These are phyloP conservation scores for Gortyna flavago DNA, from an alignment of 2,888 invertebrate species.

Conservation along the genomic window DNA sequence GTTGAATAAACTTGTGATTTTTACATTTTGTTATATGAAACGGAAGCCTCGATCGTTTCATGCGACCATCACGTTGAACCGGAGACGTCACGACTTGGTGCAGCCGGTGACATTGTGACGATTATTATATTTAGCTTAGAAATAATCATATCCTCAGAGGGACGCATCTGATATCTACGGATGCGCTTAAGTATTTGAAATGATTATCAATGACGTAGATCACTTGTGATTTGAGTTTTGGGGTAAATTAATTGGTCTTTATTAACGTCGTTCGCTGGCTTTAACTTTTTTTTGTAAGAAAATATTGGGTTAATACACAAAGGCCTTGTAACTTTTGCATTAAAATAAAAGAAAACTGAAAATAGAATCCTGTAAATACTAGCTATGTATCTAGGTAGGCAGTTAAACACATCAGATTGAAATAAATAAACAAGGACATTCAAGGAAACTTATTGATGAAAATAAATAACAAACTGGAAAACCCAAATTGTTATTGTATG, in stretches of 20 bases:
- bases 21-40: conserved; percentile 30
- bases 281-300: not conserved
- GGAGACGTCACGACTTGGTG: conserved; percentile 13
- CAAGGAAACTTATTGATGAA: conserved; percentile 26
- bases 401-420: not conserved
- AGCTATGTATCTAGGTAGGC: not conserved
- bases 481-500: conserved; percentile 44
- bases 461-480: conserved; percentile 52
- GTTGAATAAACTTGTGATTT: conserved; percentile 35
- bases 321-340: not conserved
- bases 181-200: conserved; percentile 19
- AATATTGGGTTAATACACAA: conserved; percentile 6
- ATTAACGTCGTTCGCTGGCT: not conserved
- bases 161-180: conserved; percentile 21
- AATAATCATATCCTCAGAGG: conserved; percentile 25
- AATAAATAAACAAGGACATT: conserved; percentile 38
- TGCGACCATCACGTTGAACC: conserved; percentile 5
- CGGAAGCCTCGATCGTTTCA: conserved; percentile 40
- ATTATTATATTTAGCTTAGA: conserved; percentile 27
- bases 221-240: not conserved
- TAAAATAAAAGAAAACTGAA: conserved; percentile 2
- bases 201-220: conserved; percentile 2
- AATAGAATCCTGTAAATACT: not conserved
- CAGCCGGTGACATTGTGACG: conserved; percentile 32
- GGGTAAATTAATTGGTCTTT: not conserved